Percentiles rank a stretch among this genome's conserved stretches.
phyloP scores from a whole-genome alignment of 1,140 invertebrate genomes.

The Brachystomella parvula region DNA sequence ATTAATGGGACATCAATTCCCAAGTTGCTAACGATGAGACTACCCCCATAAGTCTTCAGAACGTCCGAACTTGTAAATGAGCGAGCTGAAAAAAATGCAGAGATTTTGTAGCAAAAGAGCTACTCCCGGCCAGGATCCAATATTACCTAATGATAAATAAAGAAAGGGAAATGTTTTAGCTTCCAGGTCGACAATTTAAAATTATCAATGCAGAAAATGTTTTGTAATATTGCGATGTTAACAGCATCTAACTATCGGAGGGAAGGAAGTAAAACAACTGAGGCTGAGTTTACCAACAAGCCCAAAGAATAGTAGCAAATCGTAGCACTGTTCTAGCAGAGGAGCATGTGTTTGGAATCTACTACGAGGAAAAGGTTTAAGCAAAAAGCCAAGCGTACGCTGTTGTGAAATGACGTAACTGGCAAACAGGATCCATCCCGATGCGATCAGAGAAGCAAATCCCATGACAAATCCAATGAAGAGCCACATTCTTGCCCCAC shows the following conservation, averaged over 20 bases:
- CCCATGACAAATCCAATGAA: constrained; percentile 93
- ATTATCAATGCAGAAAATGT: too few species aligned
- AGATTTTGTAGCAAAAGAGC: constrained; percentile 90
- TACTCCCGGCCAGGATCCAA: constrained; percentile 65
- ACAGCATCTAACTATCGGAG: too few species aligned
- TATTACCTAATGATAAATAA: constrained; percentile 12
- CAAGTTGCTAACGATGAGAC: neutral
- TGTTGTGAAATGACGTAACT: constrained; percentile 43
- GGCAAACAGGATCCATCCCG: constrained; percentile 90
- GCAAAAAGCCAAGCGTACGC: constrained; percentile 9
- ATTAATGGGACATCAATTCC: neutral
- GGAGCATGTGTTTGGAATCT: neutral
- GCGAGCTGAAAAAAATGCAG: constrained; percentile 82
- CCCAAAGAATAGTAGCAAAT: neutral
- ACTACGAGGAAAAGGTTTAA: neutral
- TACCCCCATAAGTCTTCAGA: constrained; percentile 73
- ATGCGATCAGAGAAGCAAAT: constrained; percentile 89
- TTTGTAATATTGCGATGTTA: too few species aligned
- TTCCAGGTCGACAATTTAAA: neutral
- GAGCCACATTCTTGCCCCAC: constrained; percentile 87
- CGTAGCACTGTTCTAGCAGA: neutral
- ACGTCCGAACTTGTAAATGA: constrained; percentile 90
- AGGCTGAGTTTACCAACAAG: neutral
- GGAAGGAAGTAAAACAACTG: too few species aligned
- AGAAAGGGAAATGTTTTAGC: neutral